Base-by-base conservation (phyloP, 2,797 vertebrate species). In the Peromyscus eremicus region DNA sequence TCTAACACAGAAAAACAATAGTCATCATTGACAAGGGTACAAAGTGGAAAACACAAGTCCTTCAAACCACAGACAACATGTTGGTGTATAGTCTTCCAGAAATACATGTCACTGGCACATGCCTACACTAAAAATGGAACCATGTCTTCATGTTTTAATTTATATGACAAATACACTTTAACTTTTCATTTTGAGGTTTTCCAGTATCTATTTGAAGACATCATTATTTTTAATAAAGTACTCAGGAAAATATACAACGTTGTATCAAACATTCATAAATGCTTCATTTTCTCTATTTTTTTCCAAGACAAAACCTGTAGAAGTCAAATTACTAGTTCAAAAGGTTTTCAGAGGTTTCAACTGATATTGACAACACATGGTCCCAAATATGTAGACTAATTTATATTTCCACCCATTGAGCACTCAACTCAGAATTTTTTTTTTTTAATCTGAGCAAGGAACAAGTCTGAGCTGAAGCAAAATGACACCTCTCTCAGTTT, bases 331-430 rank as follows among this genome's bases (percentile, higher is more conserved):
- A 11, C n/a, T 87, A 32, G 29, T 40, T 70, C 43, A 88, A 94
- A 92, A n/a, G 9, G 91, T 46, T 95, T 90, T 88, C n/a, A 94
- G 93, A 16, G 21, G 4, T 94, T 96, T 91, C 87, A 27, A 76
- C 27, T 70, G 82, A 83, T 17, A 80, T 3, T 86, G 49, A 23
- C 52, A 93, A 80, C 57, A 17, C 2, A 32, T 27, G 1, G 3
- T 95, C 49, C 49, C 81, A 68, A 79, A 77, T 46, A 70, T 66
- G 29, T 27, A 14, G 34, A 81, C 37, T 62, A 52, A 60, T 89
- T 92, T 94, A 73, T 0, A 68, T n/a, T 77, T 46, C 25, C 23
- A 64, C 11, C 62, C 80, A 80, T 0, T 73, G 17, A 92, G 10
- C 46, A 6, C 37, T 32, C 29, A 66, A 73, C 10, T 89, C 34